Conservation (phyloP, 2,113 vertebrate genomes). For the Petrocephalus zakoni region DNA sequence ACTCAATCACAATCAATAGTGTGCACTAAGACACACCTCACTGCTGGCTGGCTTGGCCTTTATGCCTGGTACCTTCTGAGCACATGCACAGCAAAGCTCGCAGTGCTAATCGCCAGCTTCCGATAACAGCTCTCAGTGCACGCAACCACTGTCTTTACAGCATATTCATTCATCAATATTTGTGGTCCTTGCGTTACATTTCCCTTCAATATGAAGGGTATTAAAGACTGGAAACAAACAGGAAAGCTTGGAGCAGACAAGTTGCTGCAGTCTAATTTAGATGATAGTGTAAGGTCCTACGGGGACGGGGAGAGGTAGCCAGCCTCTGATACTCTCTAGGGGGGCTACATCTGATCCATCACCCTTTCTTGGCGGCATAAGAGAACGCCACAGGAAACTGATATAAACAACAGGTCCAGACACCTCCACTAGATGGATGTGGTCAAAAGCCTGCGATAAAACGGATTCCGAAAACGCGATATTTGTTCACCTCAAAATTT, state of each 20-base stretch:
- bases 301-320: slow-evolving; percentile 28
- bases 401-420: not conserved
- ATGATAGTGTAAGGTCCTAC: slow-evolving; percentile 12
- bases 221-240: not conserved
- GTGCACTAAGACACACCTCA: not conserved
- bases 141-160: not conserved
- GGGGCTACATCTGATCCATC: too few species aligned
- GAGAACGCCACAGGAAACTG: not conserved
- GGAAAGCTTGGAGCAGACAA: not conserved
- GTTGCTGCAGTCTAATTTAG: slow-evolving; percentile 6
- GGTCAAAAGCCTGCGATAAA: not conserved
- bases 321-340: slow-evolving; percentile 29
- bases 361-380: slow-evolving; percentile 20
- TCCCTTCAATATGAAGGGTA: slow-evolving; percentile 7
- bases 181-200: not conserved
- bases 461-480: not conserved
- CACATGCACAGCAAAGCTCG: not conserved
- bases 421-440: not conserved
- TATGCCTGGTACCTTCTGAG: not conserved
- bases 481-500: not conserved
- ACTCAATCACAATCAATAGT: not conserved
- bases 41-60: not conserved
- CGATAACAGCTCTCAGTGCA: not conserved
- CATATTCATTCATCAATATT: slow-evolving; percentile 1
- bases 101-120: not conserved